A percentile compares a stretch with the other conserved stretches of the same genome.
phyloP scores from a whole-genome alignment of 2,888 invertebrate species.

The Drosophila rellima region DNA sequence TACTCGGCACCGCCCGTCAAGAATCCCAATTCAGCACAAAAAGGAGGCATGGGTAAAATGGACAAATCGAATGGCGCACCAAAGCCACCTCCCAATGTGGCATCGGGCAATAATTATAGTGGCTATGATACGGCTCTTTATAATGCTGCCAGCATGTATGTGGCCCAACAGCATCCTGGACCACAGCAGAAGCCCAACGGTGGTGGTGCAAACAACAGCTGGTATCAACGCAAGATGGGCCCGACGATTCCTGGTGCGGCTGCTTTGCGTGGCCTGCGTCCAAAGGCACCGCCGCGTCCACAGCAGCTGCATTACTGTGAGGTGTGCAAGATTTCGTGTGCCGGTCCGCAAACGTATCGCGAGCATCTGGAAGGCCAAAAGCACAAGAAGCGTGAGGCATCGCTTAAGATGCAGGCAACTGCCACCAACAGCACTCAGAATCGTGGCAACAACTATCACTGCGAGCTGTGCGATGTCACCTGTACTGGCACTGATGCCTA shows the following conservation, averaged over 20 bases:
- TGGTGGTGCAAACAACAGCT: conserved; percentile 66
- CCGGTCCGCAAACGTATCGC: conserved; percentile 96
- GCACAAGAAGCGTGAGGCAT: conserved; percentile 99
- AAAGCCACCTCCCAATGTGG: conserved; percentile 87
- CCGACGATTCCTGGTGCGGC: conserved; percentile 77
- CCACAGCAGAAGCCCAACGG: conserved; percentile 75
- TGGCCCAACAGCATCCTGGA: conserved; percentile 90
- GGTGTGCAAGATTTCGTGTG: conserved; percentile 99
- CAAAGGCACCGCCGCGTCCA: conserved; percentile 92
- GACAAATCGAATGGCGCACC: conserved; percentile 80
- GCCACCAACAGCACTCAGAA: conserved; percentile 89
- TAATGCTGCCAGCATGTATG: conserved; percentile 97
- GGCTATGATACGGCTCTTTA: conserved; percentile 98
- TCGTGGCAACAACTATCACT: conserved; percentile 89
- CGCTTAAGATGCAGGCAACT: conserved; percentile 90
- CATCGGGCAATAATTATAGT: conserved; percentile 91
- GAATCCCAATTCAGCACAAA: conserved; percentile 88
- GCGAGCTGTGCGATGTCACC: conserved; percentile 99
- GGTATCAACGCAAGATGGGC: conserved; percentile 88
- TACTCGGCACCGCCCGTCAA: conserved; percentile 88
- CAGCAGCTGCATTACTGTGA: conserved; percentile 99
- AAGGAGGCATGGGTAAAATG: conserved; percentile 80
- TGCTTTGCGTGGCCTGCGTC: conserved; percentile 73
- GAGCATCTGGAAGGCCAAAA: conserved; percentile 99
- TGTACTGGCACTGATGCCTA: conserved; percentile 99